Evolutionary conservation across 2,888 invertebrate species (phyloP).

Genomic region (Cheilosia variabilis): DNA sequence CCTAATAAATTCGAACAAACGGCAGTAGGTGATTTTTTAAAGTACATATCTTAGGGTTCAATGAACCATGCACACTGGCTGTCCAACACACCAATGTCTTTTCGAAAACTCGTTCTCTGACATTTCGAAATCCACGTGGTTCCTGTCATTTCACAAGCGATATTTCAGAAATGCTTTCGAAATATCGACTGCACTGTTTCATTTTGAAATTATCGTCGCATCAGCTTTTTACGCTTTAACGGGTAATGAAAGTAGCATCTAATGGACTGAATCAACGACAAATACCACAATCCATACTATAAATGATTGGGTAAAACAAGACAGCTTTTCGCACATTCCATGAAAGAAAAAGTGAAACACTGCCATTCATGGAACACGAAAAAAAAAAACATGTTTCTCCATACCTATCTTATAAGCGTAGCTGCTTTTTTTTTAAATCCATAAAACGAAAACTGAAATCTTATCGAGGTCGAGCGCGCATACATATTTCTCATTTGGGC

Average conservation of each 20-base stretch:
- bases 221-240: not conserved
- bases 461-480: constrained; percentile 73
- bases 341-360: constrained; percentile 74
- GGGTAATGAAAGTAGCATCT: not conserved
- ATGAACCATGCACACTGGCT: too few relatives aligned
- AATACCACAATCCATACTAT: not conserved
- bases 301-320: not conserved
- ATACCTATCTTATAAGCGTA: constrained; percentile 19
- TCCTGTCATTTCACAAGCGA: too few relatives aligned
- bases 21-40: too few relatives aligned
- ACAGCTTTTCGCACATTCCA: constrained; percentile 43
- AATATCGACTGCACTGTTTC: too few relatives aligned
- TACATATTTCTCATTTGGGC: constrained; percentile 52
- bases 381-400: constrained; percentile 60
- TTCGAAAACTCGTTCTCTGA: too few relatives aligned
- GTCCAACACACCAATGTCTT: too few relatives aligned
- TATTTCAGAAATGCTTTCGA: not conserved
- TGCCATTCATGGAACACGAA: constrained; percentile 24
- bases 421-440: constrained; percentile 40
- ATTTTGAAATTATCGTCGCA: too few relatives aligned
- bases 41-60: too few relatives aligned
- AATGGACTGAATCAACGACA: not conserved
- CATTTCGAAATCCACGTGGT: too few relatives aligned
- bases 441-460: constrained; percentile 66
- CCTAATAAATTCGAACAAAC: too few relatives aligned